A percentile compares a stretch with the other conserved stretches of the same genome.
These are phyloP conservation scores for Rhinogobio ventralis DNA, from an alignment of 2,797 vertebrate species.

Conservation along the genomic window DNA sequence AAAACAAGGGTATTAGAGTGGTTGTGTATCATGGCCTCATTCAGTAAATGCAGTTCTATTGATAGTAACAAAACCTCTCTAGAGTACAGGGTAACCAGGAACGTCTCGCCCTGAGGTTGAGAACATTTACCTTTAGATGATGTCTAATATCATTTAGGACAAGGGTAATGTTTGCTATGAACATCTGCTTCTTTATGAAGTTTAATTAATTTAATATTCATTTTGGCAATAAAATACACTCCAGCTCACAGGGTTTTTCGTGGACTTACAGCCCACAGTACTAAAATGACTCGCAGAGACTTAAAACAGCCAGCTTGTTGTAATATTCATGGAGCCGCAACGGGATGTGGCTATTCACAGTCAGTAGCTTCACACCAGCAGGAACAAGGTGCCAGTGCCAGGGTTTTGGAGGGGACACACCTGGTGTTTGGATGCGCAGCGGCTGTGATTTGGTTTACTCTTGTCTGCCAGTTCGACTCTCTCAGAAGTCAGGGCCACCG, in stretches of 20 bases:
- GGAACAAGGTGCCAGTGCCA: slow-evolving; percentile 31
- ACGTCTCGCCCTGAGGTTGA: slow-evolving; percentile 12
- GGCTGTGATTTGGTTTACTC: slow-evolving; percentile 42
- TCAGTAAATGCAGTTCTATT: slow-evolving; percentile 15
- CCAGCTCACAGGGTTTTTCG: neutral
- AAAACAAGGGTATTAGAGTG: neutral
- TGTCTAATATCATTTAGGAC: neutral
- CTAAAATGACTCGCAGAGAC: slow-evolving; percentile 1
- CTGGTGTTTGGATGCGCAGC: slow-evolving; percentile 44
- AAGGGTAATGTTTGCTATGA: slow-evolving; percentile 5
- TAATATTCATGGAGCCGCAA: slow-evolving; percentile 12
- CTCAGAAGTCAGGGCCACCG: slow-evolving; percentile 63
- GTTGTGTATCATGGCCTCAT: slow-evolving; percentile 13
- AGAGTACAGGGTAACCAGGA: neutral
- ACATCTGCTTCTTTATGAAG: slow-evolving; percentile 19
- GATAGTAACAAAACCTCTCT: slow-evolving; percentile 24
- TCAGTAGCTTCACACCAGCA: slow-evolving; percentile 28
- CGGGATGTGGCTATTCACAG: slow-evolving; percentile 38
- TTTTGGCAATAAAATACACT: slow-evolving; percentile 11
- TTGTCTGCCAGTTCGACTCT: slow-evolving; percentile 32
- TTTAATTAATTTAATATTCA: slow-evolving; percentile 44
- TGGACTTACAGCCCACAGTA: neutral
- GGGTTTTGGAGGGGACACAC: slow-evolving; percentile 31
- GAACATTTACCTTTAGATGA: slow-evolving; percentile 26
- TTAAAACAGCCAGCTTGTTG: slow-evolving; percentile 29